Evolutionary conservation across 1,140 invertebrate genomes (phyloP).

Genomic region (Bradysia coprophila): DNA sequence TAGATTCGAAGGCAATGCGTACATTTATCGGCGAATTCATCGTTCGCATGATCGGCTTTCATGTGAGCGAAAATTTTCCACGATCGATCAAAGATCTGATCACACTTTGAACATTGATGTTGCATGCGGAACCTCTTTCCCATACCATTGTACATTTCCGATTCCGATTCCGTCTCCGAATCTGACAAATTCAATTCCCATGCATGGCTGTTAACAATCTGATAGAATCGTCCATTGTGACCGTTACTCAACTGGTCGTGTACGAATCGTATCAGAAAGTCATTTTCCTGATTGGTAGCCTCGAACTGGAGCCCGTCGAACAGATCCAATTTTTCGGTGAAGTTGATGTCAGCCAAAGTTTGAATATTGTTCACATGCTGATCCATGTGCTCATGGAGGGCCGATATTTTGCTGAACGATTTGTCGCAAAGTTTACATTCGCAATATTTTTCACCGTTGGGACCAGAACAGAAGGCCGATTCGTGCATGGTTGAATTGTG

Average conservation of each 20-base stretch:
- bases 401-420: not conserved
- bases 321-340: slow-evolving; percentile 6
- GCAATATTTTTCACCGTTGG: not conserved
- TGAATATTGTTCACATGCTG: slow-evolving; percentile 5
- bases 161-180: slow-evolving; percentile 3
- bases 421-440: not conserved
- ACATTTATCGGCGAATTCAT: slow-evolving; percentile 3
- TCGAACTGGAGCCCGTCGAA: slow-evolving; percentile 1
- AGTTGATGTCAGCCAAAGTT: slow-evolving; percentile 5
- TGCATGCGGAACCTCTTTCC: not conserved
- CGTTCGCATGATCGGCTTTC: slow-evolving; percentile 1
- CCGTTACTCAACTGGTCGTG: not conserved
- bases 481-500: not conserved
- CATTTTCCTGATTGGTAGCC: slow-evolving; percentile 4
- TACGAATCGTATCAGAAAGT: slow-evolving; percentile 5
- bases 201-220: not conserved
- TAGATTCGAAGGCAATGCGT: slow-evolving; percentile 6
- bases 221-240: slow-evolving; percentile 1
- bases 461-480: not conserved
- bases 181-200: slow-evolving; percentile 1
- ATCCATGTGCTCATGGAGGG: slow-evolving; percentile 4
- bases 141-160: not conserved
- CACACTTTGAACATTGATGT: not conserved
- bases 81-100: slow-evolving; percentile 1
- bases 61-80: slow-evolving; percentile 2